Evolutionary conservation across 2,888 invertebrate species (phyloP), one percentile per base, ranked within the genome.

Genomic region (Troides aeacus): DNA sequence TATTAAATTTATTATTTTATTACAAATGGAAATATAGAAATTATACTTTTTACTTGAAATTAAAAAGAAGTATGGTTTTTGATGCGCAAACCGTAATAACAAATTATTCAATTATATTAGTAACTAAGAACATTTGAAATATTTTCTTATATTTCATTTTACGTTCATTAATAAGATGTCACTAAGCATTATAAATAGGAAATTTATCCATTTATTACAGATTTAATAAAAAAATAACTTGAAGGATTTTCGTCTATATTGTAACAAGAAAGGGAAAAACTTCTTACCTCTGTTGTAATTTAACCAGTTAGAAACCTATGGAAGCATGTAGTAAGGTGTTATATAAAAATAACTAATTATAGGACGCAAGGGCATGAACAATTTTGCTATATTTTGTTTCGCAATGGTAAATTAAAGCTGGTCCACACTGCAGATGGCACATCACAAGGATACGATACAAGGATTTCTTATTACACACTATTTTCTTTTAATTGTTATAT

Each of bases 301-400:
- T 74, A 72, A 77, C 73, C 79, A 74, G 76, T 64, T 46, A 72
- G 71, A 78, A 77, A 84, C 78, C 75, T 77, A 80, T 76, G 74
- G 78, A 82, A 77, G 76, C 86, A 88, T 89, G 78, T 82, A 84
- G 79, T 82, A 72, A 79, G 78, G 77, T 81, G 79, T 78, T 72
- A 74, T 74, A 81, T 77, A 78, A 73, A 77, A 80, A 78, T 78
- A 82, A 81, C 80, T 83, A 84, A 84, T 79, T 83, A 81, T 83
- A 80, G 76, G 78, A 76, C 73, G 77, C 83, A 82, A 84, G 81
- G 82, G 76, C 81, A 80, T 75, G 73, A 71, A 70, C 70, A 71
- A 71, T 71, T 77, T 78, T 72, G 72, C 69, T 71, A 74, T 72
- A 72, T 74, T 62, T 67, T 69, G 68, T 72, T 63, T 62, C 64